Base-by-base conservation (phyloP, 2,888 invertebrate genomes). In the Yponomeuta evonymella region DNA sequence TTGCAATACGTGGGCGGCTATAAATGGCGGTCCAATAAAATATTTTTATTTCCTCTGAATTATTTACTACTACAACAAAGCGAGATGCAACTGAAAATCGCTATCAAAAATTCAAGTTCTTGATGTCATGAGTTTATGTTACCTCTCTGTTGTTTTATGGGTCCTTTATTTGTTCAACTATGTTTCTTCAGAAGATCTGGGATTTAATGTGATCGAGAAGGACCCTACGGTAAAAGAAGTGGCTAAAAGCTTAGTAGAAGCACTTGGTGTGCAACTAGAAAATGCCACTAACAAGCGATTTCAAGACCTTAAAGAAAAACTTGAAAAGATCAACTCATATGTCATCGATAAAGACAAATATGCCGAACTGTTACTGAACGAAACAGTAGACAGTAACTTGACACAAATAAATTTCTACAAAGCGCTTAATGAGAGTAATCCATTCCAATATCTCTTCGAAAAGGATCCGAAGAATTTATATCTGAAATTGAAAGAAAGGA, bases 381-480 rank as follows among this genome's bases (percentile, higher is more conserved):
- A 84, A 43, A 82, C 86, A 0, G 77, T 68, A 29, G 76, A 79
- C 64, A 82, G 81, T 0, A 71, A 77, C 70, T 72, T 90, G 1
- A 90, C 83, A 48, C 79, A 84, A 70, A 90, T 86, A 0, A 85
- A 84, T 70, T 90, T 91, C 73, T 87, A 76, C 71, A 78, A 84
- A 51, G 78, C 89, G 0, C 73, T 90, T 9, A 79, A 78, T 48
- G 83, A 88, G 73, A 79, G 82, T 30, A 89, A 91, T 63, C 75
- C 83, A 48, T 86, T 84, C 58, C 76, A 75, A 70, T 78, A 81
- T 68, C 69, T 87, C 9, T 71, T 75, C 0, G 74, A 77, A 2
- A 78, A 82, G 43, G 81, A 83, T 70, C 75, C 82, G 0, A 86
- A 85, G 72, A 88, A 77, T 74, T 74, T 91, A 65, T 90, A 87